Evolutionary conservation across 2,797 vertebrate genomes (phyloP).

Genomic region (Coregonus sp.): DNA sequence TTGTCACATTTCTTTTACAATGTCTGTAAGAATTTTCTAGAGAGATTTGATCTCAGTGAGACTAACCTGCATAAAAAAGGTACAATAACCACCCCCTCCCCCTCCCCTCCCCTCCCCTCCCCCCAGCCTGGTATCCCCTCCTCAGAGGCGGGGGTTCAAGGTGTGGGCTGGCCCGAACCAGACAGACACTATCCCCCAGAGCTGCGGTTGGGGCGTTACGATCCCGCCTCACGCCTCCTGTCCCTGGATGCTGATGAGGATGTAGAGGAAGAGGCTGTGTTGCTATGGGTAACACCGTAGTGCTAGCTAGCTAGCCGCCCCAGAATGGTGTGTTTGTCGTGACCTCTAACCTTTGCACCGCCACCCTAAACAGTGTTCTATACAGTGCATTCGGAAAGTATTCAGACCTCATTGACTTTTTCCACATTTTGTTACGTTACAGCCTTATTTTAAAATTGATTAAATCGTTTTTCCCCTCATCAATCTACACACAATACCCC

Average conservation of each 20-base stretch:
- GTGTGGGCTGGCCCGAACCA: conserved; percentile 49
- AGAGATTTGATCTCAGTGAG: neutral
- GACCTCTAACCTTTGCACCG: conserved; percentile 33
- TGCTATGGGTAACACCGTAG: conserved; percentile 75
- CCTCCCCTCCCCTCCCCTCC: conserved; percentile 12
- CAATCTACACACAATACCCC: too few species aligned
- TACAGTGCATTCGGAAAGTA: neutral
- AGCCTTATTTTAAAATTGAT: too few species aligned
- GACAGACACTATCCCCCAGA: conserved; percentile 39
- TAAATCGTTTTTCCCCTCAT: too few species aligned
- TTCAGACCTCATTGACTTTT: too few species aligned
- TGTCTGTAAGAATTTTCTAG: neutral
- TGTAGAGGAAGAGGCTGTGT: conserved; percentile 68
- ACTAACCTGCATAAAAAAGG: neutral
- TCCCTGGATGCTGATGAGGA: conserved; percentile 56
- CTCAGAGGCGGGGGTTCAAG: conserved; percentile 35
- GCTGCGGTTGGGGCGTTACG: conserved; percentile 40
- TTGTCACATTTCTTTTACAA: neutral
- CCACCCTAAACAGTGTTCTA: neutral
- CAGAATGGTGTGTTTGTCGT: conserved; percentile 48
- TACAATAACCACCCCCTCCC: conserved; percentile 15
- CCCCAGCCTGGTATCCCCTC: conserved; percentile 47
- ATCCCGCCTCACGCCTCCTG: conserved; percentile 27
- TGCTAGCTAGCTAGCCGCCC: conserved; percentile 9
- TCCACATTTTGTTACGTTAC: too few species aligned